Percentiles rank a stretch among this genome's conserved stretches.
phyloP scores from a whole-genome alignment of 2,113 vertebrate genomes.

The Axis porcinus region DNA sequence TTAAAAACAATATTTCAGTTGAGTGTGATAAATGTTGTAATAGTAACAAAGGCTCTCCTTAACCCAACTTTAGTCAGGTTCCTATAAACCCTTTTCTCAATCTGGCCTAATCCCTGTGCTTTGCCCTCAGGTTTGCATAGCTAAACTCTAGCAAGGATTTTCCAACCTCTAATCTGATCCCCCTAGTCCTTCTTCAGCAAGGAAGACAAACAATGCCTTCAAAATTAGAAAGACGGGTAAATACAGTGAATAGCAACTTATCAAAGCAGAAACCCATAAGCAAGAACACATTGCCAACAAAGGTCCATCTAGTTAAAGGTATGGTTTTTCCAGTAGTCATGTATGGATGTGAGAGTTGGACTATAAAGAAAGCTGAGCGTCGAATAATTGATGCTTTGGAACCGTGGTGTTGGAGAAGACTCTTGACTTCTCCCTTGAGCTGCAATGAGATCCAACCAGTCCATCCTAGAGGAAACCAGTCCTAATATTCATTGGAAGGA shows the following conservation, averaged over 20 bases:
- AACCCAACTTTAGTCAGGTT: not conserved
- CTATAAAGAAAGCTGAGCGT: not conserved
- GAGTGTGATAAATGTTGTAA: not conserved
- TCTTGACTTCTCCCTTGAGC: not conserved
- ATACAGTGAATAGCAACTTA: not conserved
- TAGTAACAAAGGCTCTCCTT: not conserved
- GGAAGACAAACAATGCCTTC: not conserved
- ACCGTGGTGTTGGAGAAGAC: not conserved
- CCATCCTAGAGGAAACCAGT: not conserved
- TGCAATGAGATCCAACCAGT: not conserved
- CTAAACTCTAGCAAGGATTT: not conserved
- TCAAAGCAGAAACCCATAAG: not conserved
- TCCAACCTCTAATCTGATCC: not conserved
- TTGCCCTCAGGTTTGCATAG: not conserved
- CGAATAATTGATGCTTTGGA: not conserved
- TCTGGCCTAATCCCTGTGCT: not conserved
- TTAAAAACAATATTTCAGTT: not conserved
- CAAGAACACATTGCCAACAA: not conserved
- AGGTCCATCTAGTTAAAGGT: not conserved
- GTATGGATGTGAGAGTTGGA: not conserved
- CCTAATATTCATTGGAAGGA: not conserved
- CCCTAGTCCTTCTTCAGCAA: not conserved
- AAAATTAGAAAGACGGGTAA: not conserved
- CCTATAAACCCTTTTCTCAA: not conserved
- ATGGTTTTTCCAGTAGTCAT: not conserved